These are phyloP conservation scores for Dipus sagitta DNA, from an alignment of 2,797 vertebrate genomes.

Conservation along the genomic window DNA sequence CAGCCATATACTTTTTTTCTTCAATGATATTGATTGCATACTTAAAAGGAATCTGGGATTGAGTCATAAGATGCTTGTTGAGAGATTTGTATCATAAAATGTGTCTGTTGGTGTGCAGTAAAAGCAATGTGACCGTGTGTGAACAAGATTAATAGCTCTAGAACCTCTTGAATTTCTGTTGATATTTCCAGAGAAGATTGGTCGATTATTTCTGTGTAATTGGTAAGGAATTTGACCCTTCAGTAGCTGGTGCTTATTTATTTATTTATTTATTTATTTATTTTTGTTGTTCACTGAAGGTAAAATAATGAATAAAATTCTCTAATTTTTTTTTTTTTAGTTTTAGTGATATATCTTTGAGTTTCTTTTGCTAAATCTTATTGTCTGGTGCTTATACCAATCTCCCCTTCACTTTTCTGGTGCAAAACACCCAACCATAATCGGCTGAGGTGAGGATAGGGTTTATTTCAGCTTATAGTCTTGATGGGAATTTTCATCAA, in stretches of 20 bases:
- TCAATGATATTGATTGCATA: background rate
- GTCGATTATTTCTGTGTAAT: background rate
- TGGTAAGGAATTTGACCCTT: slow-evolving; percentile 14
- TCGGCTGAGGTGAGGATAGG: too few species aligned
- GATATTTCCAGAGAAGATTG: slow-evolving; percentile 6
- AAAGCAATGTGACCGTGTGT: background rate
- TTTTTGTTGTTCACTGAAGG: background rate
- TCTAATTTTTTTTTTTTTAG: background rate
- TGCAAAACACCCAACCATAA: too few species aligned
- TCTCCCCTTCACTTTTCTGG: too few species aligned
- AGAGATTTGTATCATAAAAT: slow-evolving; percentile 19
- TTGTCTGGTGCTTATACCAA: too few species aligned
- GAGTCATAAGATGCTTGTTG: background rate
- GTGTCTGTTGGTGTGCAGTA: background rate
- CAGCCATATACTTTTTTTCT: background rate
- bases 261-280: too few species aligned
- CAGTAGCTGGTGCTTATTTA: background rate
- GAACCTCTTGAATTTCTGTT: slow-evolving; percentile 11
- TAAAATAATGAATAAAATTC: background rate
- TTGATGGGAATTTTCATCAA: too few species aligned
- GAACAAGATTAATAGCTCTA: background rate
- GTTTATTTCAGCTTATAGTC: too few species aligned
- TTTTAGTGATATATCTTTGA: background rate
- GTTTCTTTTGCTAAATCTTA: background rate
- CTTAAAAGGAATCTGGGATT: slow-evolving; percentile 11